Evolutionary conservation across 92 coral and sea anemone species (phyloP).

Genomic region (Porites lobata): DNA sequence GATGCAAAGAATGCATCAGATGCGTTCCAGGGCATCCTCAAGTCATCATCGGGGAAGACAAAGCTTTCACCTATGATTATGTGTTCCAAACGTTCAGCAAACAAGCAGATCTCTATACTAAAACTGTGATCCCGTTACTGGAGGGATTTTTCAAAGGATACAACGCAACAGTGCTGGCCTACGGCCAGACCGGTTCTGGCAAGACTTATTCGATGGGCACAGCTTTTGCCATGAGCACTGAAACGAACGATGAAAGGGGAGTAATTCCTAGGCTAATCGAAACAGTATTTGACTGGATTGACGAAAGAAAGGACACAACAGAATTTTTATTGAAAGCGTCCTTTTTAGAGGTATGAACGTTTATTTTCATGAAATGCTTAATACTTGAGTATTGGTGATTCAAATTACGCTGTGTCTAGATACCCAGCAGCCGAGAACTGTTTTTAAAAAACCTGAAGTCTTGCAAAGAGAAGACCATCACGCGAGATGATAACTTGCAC

Average conservation of each 20-base stretch:
- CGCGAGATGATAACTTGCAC: too few species aligned
- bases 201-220: conserved; percentile 98
- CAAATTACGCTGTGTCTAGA: too few species aligned
- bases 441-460: too few species aligned
- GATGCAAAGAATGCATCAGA: conserved; percentile 88
- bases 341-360: conserved; percentile 84
- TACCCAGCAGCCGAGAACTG: too few species aligned
- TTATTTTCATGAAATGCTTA: too few species aligned
- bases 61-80: conserved; percentile 94
- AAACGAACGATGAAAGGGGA: conserved; percentile 73
- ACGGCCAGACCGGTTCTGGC: conserved; percentile 99
- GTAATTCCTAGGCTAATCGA: conserved; percentile 88
- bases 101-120: conserved; percentile 79
- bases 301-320: conserved; percentile 72
- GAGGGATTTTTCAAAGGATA: conserved; percentile 90
- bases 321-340: conserved; percentile 88
- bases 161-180: conserved; percentile 96
- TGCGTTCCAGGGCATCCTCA: conserved; percentile 91
- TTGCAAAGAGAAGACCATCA: too few species aligned
- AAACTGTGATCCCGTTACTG: conserved; percentile 85
- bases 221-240: conserved; percentile 75
- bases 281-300: conserved; percentile 78
- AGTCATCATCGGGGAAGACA: conserved; percentile 90
- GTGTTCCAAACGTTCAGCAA: conserved; percentile 77
- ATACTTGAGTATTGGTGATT: too few species aligned